Conservation (phyloP, 2,888 invertebrate genomes). For the Cerceris rybyensis region DNA sequence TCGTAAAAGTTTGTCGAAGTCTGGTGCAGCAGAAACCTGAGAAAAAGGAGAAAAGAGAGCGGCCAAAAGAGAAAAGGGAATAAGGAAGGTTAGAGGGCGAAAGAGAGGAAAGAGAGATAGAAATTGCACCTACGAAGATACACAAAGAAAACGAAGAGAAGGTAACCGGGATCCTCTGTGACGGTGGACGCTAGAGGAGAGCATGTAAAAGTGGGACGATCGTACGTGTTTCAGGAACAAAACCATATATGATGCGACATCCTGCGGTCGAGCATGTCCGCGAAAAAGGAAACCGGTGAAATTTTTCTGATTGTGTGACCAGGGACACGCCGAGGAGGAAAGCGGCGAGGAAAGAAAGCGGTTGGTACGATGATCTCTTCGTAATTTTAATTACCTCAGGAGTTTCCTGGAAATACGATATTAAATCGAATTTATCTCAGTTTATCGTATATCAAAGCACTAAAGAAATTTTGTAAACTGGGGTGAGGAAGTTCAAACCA, state of each 20-base stretch:
- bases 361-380: background rate
- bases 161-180: slow-evolving; percentile 2
- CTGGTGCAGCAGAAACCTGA: no score
- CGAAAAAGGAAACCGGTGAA: slow-evolving; percentile 49
- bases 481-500: no score
- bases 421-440: no score
- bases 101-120: no score
- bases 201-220: slow-evolving; percentile 62
- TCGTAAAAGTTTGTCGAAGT: no score
- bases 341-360: background rate
- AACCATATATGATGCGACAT: slow-evolving; percentile 57
- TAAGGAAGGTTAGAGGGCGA: no score
- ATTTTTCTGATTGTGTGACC: slow-evolving; percentile 50
- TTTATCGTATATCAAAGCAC: no score
- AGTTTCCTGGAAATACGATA: no score
- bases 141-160: slow-evolving; percentile 12
- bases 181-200: slow-evolving; percentile 11
- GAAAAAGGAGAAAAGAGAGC: no score
- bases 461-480: no score
- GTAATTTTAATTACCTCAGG: background rate
- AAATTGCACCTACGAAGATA: background rate
- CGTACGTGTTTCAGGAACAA: slow-evolving; percentile 60
- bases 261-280: slow-evolving; percentile 18
- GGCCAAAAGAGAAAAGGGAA: no score
- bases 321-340: background rate